Evolutionary conservation across 2,888 invertebrate genomes (phyloP).

Genomic region (Mythimna ferrago): DNA sequence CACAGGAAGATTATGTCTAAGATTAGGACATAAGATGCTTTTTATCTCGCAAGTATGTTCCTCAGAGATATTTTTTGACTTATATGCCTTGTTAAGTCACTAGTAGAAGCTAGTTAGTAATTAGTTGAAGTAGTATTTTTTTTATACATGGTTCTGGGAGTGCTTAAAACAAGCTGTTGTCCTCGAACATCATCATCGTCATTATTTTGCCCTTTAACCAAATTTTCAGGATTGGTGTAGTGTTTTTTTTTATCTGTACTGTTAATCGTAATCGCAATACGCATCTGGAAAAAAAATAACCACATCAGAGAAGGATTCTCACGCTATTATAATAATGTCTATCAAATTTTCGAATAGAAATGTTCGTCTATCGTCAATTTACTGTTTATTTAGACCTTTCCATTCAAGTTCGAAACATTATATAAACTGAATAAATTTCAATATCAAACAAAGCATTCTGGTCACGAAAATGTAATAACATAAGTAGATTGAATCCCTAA

Average conservation of each 20-base stretch:
- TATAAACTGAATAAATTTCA: constrained; percentile 78
- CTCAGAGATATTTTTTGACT: too few relatives aligned
- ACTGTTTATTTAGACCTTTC: constrained; percentile 70
- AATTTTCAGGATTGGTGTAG: background rate
- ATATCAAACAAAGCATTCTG: constrained; percentile 76
- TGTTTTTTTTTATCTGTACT: background rate
- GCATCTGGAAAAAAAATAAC: background rate
- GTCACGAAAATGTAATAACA: constrained; percentile 81
- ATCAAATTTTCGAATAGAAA: constrained; percentile 12
- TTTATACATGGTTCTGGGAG: too few relatives aligned
- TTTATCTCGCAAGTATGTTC: too few relatives aligned
- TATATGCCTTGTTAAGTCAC: too few relatives aligned
- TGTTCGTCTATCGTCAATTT: constrained; percentile 62
- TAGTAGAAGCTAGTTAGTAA: too few relatives aligned
- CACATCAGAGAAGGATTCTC: background rate
- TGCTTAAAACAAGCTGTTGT: too few relatives aligned
- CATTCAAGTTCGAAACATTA: constrained; percentile 65
- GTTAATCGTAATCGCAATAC: background rate
- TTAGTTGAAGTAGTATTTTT: too few relatives aligned
- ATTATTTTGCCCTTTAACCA: too few relatives aligned
- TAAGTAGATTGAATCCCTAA: constrained; percentile 83
- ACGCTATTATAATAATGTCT: background rate
- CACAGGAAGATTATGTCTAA: too few relatives aligned
- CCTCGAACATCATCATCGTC: too few relatives aligned
- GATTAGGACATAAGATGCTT: too few relatives aligned